Base-by-base conservation (phyloP, 2,888 invertebrate species). In the Maniola hyperantus region DNA sequence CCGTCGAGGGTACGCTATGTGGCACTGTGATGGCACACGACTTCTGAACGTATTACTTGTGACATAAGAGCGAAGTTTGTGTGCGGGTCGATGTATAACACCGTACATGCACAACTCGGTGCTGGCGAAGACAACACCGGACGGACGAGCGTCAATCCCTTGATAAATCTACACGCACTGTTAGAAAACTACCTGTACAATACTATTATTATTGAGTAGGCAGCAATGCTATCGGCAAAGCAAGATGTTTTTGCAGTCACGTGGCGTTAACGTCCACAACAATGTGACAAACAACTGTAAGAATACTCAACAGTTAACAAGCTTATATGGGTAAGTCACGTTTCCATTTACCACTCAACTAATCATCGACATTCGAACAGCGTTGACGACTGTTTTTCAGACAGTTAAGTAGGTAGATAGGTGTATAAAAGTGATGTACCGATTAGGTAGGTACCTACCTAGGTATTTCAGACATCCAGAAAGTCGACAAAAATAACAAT, bases 41-140 rank as follows among this genome's bases (percentile, higher is more conserved):
- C 81, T 84, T 79, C 79, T 74, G 74, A 76, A 78, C 82, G 77
- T 91, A 79, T 77, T 69, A 26, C 54, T 51, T 72, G 66, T 18
- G 2, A 0, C 10, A 65, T 84, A 89, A 79, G 76, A 83, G 76
- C 78, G 83, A 87, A 75, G 77, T 76, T 87, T 66, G 83, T 79
- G 69, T 83, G 82, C 66, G 58, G 53, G 26, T 53, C 33, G 34
- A 33, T 34, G 59, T 59, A 39, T 51, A 63, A 69, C 73, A 73
- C 77, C 74, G 80, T 76, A 80, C 87, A 86, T 86, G 88, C 88
- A 84, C 79, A 74, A 77, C 77, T 77, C 78, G 80, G 76, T 86
- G 88, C 83, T 88, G 89, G 85, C 81, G 89, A 91, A 91, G 90
- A 91, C 89, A 87, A 84, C 88, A 83, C 82, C 85, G 88, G 84